Evolutionary conservation across 1,140 invertebrate genomes (phyloP), one percentile per base, ranked within the genome.

Genomic region (Chironomus tepperi): DNA sequence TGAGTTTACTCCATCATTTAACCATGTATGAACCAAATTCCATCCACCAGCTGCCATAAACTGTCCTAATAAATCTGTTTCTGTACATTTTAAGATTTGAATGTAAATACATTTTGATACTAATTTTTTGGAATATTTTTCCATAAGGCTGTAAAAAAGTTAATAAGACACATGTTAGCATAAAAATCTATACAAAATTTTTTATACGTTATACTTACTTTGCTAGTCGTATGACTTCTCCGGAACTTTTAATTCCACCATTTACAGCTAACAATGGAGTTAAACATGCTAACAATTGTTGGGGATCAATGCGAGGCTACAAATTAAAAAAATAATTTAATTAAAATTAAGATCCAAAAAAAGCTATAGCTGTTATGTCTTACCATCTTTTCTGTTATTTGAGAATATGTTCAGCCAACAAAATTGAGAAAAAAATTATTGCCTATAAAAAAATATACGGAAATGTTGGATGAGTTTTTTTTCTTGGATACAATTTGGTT

Each of bases 101-200:
- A 96, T 90, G 81, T 98, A 98, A 77, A 97, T 93, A 85, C 95
- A 97, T 85, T 96, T 96, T 77, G 94, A 96, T 43, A 98, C 95
- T 74, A 98, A 84, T 83, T 98, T 98, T 81, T 93, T 96, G 0
- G 95, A 97, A 86, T 93, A 96, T 82, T 96, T 96, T 24, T 92
- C 92, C 95, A 98, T 98, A 79, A 98, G 87, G 80, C 93, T 97
- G 85, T 77, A 90, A 89, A 76, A 79, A 83, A 83, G 83, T n/a
- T 15, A 70, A 43, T 74, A 43, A 73, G n/a, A 73, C 10, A 15
- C n/a, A 19, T 70, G 24, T 34, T 34, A 34, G 24, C n/a, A n/a
- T n/a, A 34, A 34, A 34, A 34, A 34, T n/a, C n/a, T n/a, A n/a
- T n/a, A n/a, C n/a, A n/a, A 34, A 34, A 34, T 34, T 2, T 34